Base-by-base conservation (phyloP, 2,888 invertebrate species). In the Philonicus albiceps region DNA sequence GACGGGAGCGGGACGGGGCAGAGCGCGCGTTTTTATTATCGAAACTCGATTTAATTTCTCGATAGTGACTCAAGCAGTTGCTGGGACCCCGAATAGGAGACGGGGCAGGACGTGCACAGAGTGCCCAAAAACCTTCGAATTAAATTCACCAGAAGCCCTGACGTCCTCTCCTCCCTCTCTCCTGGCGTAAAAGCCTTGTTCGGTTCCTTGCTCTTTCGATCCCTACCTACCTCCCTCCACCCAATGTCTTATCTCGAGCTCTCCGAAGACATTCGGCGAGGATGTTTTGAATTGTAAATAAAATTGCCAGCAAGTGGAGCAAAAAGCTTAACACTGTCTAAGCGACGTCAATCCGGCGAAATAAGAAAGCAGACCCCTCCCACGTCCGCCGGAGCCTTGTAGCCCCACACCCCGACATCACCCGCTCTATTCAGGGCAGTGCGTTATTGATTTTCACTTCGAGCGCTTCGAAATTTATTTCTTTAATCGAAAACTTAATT, bases 401-500 rank as follows among this genome's bases (percentile, higher is more conserved):
- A 40, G 40, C 16, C 81, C 31, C 81, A 11, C 40, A 43, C n/a
- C 43, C 22, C 80, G 7, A 43, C 22, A 34, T 19, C 31, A 34
- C 27, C n/a, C 13, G 72, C 27, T 37, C 83, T 34, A 83, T 72
- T 83, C 83, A 83, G 83, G 83, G 49, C 85, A 75, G 85, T 85
- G 85, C 73, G 81, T 64, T 86, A 86, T 86, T 86, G 86, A 86
- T 86, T 86, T 86, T 83, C 16, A 74, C 81, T 86, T 55, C 34
- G 75, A 83, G 73, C 75, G 43, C 31, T 83, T 86, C 74, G 73
- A 86, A 86, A 86, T 86, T 86, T 86, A 86, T 86, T 75, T 64
- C 76, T 84, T 84, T 83, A 86, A 86, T 84, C 75, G 84, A 84
- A 84, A 86, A 86, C 75, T 84, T 76, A 84, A 86, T 86, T 86